Conservation (phyloP, 2,888 invertebrate genomes). For the Drosophila rellima region DNA sequence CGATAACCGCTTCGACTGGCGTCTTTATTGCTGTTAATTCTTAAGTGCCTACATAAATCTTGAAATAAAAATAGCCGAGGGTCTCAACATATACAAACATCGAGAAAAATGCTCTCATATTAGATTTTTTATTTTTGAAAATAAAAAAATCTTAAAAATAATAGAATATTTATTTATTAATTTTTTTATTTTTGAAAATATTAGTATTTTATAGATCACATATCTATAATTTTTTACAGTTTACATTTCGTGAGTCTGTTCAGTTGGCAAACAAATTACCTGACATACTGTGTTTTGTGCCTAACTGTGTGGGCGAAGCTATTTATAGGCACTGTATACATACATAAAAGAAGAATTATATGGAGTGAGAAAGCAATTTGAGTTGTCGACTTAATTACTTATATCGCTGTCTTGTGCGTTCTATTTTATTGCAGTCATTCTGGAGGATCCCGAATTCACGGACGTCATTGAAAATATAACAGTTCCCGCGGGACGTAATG, state of each 20-base stretch:
- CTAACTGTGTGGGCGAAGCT: not conserved
- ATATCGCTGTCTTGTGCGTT: slow-evolving; percentile 26
- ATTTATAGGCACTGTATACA: slow-evolving; percentile 16
- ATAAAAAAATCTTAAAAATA: too few species aligned
- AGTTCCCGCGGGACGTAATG: slow-evolving; percentile 88
- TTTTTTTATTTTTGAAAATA: too few species aligned
- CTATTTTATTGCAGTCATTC: slow-evolving; percentile 89
- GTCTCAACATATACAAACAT: not conserved
- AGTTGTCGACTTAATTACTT: slow-evolving; percentile 35
- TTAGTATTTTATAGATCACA: too few species aligned
- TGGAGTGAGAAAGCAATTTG: slow-evolving; percentile 14
- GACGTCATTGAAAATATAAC: slow-evolving; percentile 96
- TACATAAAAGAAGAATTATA: not conserved
- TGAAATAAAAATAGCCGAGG: slow-evolving; percentile 31
- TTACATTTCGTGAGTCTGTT: too few species aligned
- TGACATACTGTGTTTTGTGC: not conserved
- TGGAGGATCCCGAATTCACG: slow-evolving; percentile 95
- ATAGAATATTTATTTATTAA: too few species aligned
- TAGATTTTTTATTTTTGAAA: not conserved
- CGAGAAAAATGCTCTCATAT: not conserved
- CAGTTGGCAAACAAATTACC: not conserved
- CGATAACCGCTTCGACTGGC: slow-evolving; percentile 39
- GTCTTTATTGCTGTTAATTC: slow-evolving; percentile 43
- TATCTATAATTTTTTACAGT: too few species aligned
- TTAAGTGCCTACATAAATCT: slow-evolving; percentile 52